Conservation (phyloP, 2,113 vertebrate genomes). For the Rhagologus leucostigma region DNA sequence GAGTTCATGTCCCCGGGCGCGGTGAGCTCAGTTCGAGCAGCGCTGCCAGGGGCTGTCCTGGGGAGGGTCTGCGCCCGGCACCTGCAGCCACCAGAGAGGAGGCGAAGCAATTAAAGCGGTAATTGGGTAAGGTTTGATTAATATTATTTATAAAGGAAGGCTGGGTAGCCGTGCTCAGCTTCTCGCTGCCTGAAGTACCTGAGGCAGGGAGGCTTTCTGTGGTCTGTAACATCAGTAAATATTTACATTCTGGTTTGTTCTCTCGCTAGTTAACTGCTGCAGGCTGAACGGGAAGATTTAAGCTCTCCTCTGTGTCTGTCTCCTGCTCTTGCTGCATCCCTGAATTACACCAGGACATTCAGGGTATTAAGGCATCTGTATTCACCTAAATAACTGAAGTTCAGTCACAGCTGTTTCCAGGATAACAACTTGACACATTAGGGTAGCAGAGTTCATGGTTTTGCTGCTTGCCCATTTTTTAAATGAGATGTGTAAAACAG, state of each 20-base stretch:
- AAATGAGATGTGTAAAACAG: not conserved
- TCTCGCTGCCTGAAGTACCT: not conserved
- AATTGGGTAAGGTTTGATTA: conserved; percentile 46
- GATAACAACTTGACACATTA: not conserved
- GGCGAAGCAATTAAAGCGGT: not conserved
- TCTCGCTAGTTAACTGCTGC: not conserved
- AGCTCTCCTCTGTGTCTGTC: not conserved
- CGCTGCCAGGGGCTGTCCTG: not conserved
- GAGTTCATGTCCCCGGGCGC: not conserved
- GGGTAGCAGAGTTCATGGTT: not conserved
- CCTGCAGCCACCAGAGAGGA: not conserved
- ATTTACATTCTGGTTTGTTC: not conserved
- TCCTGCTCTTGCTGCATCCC: not conserved
- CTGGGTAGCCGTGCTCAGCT: not conserved
- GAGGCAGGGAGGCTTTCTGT: not conserved
- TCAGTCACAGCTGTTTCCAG: not conserved
- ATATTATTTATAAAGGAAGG: not conserved
- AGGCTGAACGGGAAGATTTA: not conserved
- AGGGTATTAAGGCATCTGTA: not conserved
- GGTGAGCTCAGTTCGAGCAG: conserved; percentile 63
- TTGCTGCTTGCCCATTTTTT: not conserved
- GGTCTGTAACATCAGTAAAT: not conserved
- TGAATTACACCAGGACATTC: not conserved
- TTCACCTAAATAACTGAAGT: not conserved
- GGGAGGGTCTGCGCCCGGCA: not conserved